A percentile compares a stretch with the other conserved stretches of the same genome.
phyloP scores from a whole-genome alignment of 2,888 invertebrate genomes.

The Poecilobothrus nobilitatus region DNA sequence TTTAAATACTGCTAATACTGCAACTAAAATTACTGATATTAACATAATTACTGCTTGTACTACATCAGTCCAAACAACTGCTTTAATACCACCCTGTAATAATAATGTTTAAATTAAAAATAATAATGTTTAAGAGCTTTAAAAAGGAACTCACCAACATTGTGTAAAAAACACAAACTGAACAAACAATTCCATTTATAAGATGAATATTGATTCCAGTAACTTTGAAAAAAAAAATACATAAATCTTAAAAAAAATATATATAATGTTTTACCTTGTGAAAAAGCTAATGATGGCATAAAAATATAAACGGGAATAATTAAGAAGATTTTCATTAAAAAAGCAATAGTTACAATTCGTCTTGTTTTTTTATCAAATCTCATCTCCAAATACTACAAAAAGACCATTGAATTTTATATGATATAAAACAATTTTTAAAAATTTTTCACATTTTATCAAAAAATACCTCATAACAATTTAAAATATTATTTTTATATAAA shows the following conservation, averaged over 20 bases:
- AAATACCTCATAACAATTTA: conserved; percentile 47
- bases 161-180: conserved; percentile 48
- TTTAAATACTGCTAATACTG: conserved; percentile 38
- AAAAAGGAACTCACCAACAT: conserved; percentile 44
- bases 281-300: conserved; percentile 37
- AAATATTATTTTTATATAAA: conserved; percentile 46
- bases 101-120: conserved; percentile 33
- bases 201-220: conserved; percentile 47
- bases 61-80: conserved; percentile 49
- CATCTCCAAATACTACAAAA: conserved; percentile 37
- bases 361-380: conserved; percentile 36
- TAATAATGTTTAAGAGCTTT: conserved; percentile 43
- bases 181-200: conserved; percentile 44
- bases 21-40: conserved; percentile 38
- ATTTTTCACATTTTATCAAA: neutral
- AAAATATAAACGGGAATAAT: conserved; percentile 39
- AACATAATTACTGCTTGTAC: conserved; percentile 44
- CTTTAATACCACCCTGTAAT: conserved; percentile 45
- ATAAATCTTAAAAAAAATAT: neutral
- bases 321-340: conserved; percentile 32
- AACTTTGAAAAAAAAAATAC: conserved; percentile 32
- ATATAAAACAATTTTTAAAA: neutral
- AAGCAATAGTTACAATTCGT: conserved; percentile 34
- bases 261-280: conserved; percentile 33
- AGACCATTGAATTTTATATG: neutral